Evolutionary conservation across 2,797 vertebrate genomes (phyloP).

Genomic region (Onychomys leucogaster): DNA sequence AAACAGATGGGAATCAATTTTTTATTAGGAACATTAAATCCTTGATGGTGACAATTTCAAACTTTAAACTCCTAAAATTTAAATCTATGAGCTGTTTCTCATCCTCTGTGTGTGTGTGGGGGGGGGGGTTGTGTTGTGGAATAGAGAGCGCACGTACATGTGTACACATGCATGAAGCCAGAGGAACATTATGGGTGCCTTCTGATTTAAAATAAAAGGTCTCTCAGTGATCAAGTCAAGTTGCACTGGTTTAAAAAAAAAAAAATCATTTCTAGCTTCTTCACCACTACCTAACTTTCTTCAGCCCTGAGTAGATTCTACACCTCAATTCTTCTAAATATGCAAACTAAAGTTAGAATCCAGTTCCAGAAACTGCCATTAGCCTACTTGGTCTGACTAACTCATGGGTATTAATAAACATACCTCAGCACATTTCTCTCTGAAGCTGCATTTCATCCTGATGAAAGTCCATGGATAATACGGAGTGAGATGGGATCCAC

Average conservation of each 20-base stretch:
- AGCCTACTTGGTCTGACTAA: background rate
- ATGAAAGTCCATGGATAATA: background rate
- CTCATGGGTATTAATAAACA: background rate
- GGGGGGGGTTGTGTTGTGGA: background rate
- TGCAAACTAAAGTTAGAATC: background rate
- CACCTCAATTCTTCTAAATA: background rate
- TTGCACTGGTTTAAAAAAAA: too few relatives aligned
- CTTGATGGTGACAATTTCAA: conserved; percentile 31
- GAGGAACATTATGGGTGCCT: accelerated
- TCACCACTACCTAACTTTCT: background rate
- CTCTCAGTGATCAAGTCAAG: background rate
- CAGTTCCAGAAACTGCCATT: background rate
- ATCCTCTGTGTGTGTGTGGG: background rate
- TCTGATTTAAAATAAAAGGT: background rate
- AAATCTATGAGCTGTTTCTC: background rate
- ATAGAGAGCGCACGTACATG: background rate
- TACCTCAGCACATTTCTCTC: background rate
- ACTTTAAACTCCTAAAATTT: conserved; percentile 38
- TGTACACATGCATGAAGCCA: too few relatives aligned
- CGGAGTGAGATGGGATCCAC: background rate
- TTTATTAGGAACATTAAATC: background rate
- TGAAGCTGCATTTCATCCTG: background rate
- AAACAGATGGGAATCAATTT: conserved; percentile 1
- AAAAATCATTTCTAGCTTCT: background rate
- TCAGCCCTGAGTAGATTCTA: background rate